Evolutionary conservation across 2,113 vertebrate genomes (phyloP).

Genomic region (Phasianus colchicus): DNA sequence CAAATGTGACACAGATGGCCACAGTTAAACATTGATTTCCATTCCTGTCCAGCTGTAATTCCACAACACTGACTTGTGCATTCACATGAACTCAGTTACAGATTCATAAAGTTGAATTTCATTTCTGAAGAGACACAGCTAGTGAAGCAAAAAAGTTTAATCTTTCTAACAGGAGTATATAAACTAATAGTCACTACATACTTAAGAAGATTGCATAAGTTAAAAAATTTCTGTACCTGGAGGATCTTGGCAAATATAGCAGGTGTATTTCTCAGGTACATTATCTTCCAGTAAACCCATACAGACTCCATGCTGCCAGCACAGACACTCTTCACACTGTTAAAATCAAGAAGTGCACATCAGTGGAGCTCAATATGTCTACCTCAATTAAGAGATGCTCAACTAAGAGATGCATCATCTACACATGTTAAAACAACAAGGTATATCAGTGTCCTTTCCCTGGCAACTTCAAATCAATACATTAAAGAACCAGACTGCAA

Average conservation of each 20-base stretch:
- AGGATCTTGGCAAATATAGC: slow-evolving; percentile 94
- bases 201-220: slow-evolving; percentile 36
- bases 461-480: neutral
- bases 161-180: neutral
- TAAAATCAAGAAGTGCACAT: slow-evolving; percentile 43
- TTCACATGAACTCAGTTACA: neutral
- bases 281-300: slow-evolving; percentile 97
- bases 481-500: neutral
- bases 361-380: neutral
- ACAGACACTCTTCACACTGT: slow-evolving; percentile 95
- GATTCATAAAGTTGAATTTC: neutral
- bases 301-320: slow-evolving; percentile 98
- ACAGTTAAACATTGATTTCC: neutral
- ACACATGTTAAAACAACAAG: neutral
- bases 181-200: neutral
- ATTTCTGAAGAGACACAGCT: neutral
- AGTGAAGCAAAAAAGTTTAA: neutral
- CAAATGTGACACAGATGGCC: neutral
- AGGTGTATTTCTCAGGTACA: slow-evolving; percentile 93
- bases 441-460: neutral
- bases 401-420: neutral
- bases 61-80: neutral
- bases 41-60: neutral
- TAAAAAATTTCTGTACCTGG: slow-evolving; percentile 83
- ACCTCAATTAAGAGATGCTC: neutral